Base-by-base conservation (phyloP, 2,113 vertebrate species). In the Fregetta grallaria region DNA sequence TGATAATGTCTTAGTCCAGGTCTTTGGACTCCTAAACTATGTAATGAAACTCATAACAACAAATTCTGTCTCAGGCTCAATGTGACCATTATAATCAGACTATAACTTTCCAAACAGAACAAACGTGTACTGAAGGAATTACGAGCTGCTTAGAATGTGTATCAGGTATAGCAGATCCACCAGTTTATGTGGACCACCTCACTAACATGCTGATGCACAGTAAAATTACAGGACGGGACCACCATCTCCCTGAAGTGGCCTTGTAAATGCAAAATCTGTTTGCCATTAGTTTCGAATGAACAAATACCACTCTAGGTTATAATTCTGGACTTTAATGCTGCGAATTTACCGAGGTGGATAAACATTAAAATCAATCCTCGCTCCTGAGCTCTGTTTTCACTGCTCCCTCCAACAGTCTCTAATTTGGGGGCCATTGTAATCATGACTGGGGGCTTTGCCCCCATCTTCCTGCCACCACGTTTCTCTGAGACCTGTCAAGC, bases 401-500 rank as follows among this genome's bases (percentile, higher is more conserved):
- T 86, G 42, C 49, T 95, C 13, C 26, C 18, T 84, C 61, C 88
- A 93, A 66, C 38, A 93, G 38, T 62, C 38, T 63, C 61, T 85
- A 72, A 91, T 93, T 94, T 97, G 67, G 88, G 22, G 27, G 20
- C 77, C 74, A 94, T 91, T 97, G 92, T 96, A 93, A 74, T 95
- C 84, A 73, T 3, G 1, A 92, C 75, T 58, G 59, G 42, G 59
- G 85, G 52, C 88, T 94, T 93, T 67, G 38, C 91, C 80, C 67
- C 62, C 50, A 75, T 86, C 91, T 97, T 96, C 80, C 93, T 95
- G 91, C 79, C 75, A 77, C 86, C 80, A 96, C 9, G 26, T 92
- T 96, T 95, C 83, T 94, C 86, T 81, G 58, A 95, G 94, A 95
- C 86, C 91, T 92, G 84, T 94, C 95, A 96, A 92, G 85, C 67